Conservation (phyloP, 2,797 vertebrate genomes). For the Pangasius macronema region DNA sequence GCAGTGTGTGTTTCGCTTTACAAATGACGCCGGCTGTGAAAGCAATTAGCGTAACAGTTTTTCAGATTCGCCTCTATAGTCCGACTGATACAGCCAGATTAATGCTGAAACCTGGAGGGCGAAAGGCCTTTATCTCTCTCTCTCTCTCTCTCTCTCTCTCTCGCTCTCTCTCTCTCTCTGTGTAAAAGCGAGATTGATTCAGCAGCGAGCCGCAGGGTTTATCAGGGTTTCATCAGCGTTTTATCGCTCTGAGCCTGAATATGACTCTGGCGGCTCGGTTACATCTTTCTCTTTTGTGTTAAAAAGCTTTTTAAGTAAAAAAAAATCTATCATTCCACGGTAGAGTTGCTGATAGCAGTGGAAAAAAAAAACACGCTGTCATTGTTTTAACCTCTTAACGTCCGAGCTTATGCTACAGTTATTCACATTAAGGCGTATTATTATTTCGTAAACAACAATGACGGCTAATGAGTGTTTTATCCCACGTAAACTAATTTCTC, state of each 20-base stretch:
- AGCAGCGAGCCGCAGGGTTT: neutral
- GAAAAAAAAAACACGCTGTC: neutral
- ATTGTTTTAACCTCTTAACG: neutral
- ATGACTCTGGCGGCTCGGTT: neutral
- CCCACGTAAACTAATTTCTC: too few relatives aligned
- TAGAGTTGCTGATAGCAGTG: too few relatives aligned
- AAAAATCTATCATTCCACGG: neutral
- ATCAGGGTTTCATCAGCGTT: slow-evolving; percentile 15
- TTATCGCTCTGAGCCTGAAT: slow-evolving; percentile 1
- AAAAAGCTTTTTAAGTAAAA: slow-evolving; percentile 6
- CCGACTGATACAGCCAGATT: slow-evolving; percentile 71
- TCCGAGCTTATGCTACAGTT: neutral
- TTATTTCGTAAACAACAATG: neutral
- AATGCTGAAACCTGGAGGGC: slow-evolving; percentile 64
- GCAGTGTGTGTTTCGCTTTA: slow-evolving; percentile 72
- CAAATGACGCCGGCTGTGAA: slow-evolving; percentile 73
- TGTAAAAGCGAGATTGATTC: slow-evolving; percentile 6
- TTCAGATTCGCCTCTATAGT: slow-evolving; percentile 64
- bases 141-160: slow-evolving; percentile 46
- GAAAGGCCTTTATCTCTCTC: slow-evolving; percentile 47
- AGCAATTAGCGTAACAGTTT: slow-evolving; percentile 79
- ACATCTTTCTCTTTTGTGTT: slow-evolving; percentile 4
- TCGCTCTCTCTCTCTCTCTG: slow-evolving; percentile 1
- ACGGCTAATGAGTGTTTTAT: neutral
- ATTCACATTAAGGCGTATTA: neutral